These are phyloP conservation scores for Azemiops feae DNA, from an alignment of 2,113 vertebrate genomes.

Conservation along the genomic window DNA sequence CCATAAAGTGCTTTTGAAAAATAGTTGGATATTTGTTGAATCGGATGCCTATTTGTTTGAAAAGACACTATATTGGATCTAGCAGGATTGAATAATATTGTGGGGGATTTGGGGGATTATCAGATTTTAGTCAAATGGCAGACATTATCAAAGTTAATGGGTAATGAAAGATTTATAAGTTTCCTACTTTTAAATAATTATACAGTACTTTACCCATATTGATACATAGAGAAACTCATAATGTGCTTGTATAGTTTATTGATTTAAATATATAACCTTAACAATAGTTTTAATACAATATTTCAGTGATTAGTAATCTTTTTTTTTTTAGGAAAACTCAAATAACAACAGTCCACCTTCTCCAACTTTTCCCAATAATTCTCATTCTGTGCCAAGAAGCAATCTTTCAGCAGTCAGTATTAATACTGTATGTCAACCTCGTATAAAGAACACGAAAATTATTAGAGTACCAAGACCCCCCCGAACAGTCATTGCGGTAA, in stretches of 20 bases:
- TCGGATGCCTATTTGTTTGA: neutral
- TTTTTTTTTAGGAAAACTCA: constrained; percentile 72
- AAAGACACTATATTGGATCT: neutral
- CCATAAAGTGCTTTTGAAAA: neutral
- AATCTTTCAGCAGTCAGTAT: constrained; percentile 83
- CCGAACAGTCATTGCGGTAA: constrained; percentile 80
- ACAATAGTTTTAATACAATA: neutral
- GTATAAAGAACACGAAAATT: constrained; percentile 78
- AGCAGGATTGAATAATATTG: neutral
- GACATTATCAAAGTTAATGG: neutral
- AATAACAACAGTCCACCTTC: constrained; percentile 83
- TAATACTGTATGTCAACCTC: constrained; percentile 78
- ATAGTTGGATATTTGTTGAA: neutral
- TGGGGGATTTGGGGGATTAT: neutral
- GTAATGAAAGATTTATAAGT: neutral
- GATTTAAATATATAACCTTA: neutral
- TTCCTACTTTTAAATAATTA: neutral
- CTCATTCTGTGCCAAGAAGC: constrained; percentile 73
- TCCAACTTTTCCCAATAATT: constrained; percentile 68
- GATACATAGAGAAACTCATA: neutral
- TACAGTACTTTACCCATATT: neutral
- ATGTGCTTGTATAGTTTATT: neutral
- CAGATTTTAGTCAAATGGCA: neutral
- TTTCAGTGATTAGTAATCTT: neutral
- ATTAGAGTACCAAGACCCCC: constrained; percentile 75